These are phyloP conservation scores for Nothoprocta pentlandii DNA, from an alignment of 2,113 vertebrate genomes.

Conservation along the genomic window DNA sequence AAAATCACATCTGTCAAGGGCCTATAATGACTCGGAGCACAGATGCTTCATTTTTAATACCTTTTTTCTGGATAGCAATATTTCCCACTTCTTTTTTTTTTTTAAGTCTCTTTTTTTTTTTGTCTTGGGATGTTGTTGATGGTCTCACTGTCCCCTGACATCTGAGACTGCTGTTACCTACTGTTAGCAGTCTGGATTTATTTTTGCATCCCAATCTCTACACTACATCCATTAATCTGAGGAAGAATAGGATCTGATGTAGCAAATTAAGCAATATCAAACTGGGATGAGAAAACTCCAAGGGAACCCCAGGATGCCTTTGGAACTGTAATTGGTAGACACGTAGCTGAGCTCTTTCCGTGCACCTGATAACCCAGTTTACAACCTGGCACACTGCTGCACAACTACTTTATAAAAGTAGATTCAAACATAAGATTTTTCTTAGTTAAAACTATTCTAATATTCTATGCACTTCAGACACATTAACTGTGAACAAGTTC, in stretches of 20 bases:
- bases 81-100: conserved; percentile 15
- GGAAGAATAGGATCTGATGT: neutral
- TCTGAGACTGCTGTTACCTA: conserved; percentile 28
- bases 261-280: neutral
- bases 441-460: neutral
- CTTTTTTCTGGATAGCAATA: conserved; percentile 43
- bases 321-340: neutral
- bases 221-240: neutral
- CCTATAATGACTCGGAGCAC: conserved; percentile 77
- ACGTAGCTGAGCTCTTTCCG: neutral
- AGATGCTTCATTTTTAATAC: conserved; percentile 75
- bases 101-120: conserved; percentile 22
- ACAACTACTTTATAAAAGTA: neutral
- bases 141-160: conserved; percentile 17
- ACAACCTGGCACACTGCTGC: neutral
- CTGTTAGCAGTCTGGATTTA: conserved; percentile 4
- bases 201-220: neutral
- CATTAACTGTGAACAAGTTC: neutral
- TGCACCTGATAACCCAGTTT: neutral
- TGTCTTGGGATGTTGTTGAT: conserved; percentile 41
- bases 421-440: neutral
- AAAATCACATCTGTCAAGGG: conserved; percentile 81
- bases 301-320: neutral
- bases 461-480: neutral
- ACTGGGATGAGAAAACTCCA: conserved; percentile 1